Conservation (phyloP, 2,113 vertebrate species). For the Tenebrosternarchus preto region DNA sequence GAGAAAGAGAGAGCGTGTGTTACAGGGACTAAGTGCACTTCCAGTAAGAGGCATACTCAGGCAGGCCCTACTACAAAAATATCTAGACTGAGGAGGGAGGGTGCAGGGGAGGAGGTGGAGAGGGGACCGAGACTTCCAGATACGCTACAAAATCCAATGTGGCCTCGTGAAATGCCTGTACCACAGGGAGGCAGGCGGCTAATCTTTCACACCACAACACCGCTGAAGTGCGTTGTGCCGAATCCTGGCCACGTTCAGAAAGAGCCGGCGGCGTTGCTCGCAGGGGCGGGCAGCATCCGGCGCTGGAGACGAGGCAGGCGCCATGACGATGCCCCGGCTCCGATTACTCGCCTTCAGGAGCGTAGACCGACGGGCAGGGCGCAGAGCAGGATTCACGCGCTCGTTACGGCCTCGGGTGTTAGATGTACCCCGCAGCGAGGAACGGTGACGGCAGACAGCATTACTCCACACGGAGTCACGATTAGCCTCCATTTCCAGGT, state of each 20-base stretch:
- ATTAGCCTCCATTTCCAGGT: neutral
- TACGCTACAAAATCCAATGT: neutral
- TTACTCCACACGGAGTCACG: slow-evolving; percentile 13
- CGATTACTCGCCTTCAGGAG: neutral
- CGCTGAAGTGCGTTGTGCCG: neutral
- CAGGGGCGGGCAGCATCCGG: neutral
- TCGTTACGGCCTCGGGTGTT: neutral
- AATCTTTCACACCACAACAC: neutral
- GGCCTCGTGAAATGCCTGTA: neutral
- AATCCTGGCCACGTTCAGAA: neutral
- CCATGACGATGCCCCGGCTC: neutral
- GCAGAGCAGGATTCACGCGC: neutral
- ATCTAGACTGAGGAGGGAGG: slow-evolving; percentile 42
- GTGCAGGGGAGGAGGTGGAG: slow-evolving; percentile 28
- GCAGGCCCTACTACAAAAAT: slow-evolving; percentile 53
- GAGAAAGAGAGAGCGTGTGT: slow-evolving; percentile 26
- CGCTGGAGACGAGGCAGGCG: neutral
- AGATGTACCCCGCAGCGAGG: no score
- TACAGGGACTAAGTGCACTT: slow-evolving; percentile 55
- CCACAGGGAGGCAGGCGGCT: neutral
- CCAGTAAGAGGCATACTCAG: slow-evolving; percentile 55
- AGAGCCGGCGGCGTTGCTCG: no score
- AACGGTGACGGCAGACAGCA: neutral
- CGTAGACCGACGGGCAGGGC: neutral
- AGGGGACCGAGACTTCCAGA: slow-evolving; percentile 20